Conservation (phyloP, 2,888 invertebrate species). For the Epicampocera succincta region DNA sequence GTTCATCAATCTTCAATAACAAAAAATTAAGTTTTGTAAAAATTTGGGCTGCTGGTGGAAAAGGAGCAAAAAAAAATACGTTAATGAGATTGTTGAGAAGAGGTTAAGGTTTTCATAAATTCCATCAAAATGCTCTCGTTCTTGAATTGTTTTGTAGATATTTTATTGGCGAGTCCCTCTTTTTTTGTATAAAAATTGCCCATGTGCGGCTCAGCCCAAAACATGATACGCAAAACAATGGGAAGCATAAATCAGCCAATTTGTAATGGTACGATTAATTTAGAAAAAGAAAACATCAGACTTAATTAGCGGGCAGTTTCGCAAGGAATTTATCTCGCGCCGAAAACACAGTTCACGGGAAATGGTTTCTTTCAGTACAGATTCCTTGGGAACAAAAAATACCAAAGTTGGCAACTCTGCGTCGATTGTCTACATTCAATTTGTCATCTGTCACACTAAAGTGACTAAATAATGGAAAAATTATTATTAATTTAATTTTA, state of each 20-base stretch:
- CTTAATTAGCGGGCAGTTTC: neutral
- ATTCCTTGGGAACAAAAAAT: too few relatives aligned
- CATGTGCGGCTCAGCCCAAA: constrained; percentile 28
- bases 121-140: constrained; percentile 24
- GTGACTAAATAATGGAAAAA: too few relatives aligned
- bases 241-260: neutral
- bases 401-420: too few relatives aligned
- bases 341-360: too few relatives aligned
- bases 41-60: neutral
- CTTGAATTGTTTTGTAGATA: constrained; percentile 42
- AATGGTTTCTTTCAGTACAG: too few relatives aligned
- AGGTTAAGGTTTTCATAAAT: constrained; percentile 70
- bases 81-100: constrained; percentile 57
- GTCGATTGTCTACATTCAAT: too few relatives aligned
- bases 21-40: neutral
- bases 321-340: too few relatives aligned
- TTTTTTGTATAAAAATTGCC: constrained; percentile 28
- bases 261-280: neutral
- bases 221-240: constrained; percentile 14
- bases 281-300: neutral
- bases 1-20: too few relatives aligned
- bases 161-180: neutral
- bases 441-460: too few relatives aligned
- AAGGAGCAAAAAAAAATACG: constrained; percentile 27
- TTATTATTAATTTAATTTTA: too few relatives aligned